A percentile compares a stretch with the other conserved stretches of the same genome.
phyloP scores from a whole-genome alignment of 2,888 invertebrate species.

The Ligdia adustata region DNA sequence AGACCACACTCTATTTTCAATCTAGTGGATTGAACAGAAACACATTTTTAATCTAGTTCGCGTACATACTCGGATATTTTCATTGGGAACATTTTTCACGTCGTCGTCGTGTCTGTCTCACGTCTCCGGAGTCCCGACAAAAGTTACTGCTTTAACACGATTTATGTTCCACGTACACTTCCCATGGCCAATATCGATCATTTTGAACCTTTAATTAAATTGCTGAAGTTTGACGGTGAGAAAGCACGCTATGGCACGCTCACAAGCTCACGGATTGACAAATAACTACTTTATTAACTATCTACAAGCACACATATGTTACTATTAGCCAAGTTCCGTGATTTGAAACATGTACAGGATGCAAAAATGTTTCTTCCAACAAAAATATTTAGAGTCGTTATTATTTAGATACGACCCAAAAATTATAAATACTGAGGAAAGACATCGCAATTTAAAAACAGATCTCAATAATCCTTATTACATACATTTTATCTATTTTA shows the following conservation, averaged over 20 bases:
- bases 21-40: slow-evolving; percentile 26
- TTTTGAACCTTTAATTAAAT: slow-evolving; percentile 24
- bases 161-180: slow-evolving; percentile 33
- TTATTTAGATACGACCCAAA: too few relatives aligned
- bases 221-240: slow-evolving; percentile 8
- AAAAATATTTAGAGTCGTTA: too few relatives aligned
- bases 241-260: slow-evolving; percentile 1
- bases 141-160: slow-evolving; percentile 49
- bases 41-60: slow-evolving; percentile 26
- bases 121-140: slow-evolving; percentile 53
- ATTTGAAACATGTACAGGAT: too few relatives aligned
- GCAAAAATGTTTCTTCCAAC: too few relatives aligned
- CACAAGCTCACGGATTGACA: neutral
- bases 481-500: too few relatives aligned
- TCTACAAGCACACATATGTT: neutral
- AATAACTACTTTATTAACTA: neutral
- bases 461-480: too few relatives aligned
- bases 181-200: slow-evolving; percentile 20
- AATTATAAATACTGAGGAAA: too few relatives aligned
- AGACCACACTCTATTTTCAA: slow-evolving; percentile 20
- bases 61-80: slow-evolving; percentile 39
- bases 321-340: too few relatives aligned
- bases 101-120: slow-evolving; percentile 50
- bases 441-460: too few relatives aligned
- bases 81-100: slow-evolving; percentile 59